Evolutionary conservation across 1,140 invertebrate genomes (phyloP), one percentile per base, ranked within the genome.

Genomic region (Episyrphus balteatus): DNA sequence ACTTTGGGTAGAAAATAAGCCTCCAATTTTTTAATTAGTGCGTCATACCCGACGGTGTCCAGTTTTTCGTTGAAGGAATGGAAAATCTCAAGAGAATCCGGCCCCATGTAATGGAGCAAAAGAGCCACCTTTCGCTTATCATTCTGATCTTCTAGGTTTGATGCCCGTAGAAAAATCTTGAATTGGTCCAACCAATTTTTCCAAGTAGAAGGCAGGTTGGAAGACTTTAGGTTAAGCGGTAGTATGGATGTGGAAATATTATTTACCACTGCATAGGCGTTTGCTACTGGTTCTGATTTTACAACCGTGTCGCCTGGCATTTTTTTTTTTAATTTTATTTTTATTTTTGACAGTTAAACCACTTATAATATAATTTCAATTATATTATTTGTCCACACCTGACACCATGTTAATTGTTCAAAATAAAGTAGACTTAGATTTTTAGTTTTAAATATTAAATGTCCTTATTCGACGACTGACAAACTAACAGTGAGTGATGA

Each of bases 21-120:
- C 34, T 57, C 51, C n/a, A 57, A 54, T 36, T 46, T 49, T 14
- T 40, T 13, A 8, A 56, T 26, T 47, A 54, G 15, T n/a, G 21
- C 34, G 0, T 49, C 37, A 30, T 48, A 48, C 13, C 14, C 34
- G 2, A 54, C 43, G n/a, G 11, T 44, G n/a, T 31, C 42, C 3
- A 42, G 14, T 11, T 49, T 42, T 41, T 38, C 26, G 31, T 50
- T 37, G 44, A 55, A 57, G 8, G 46, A 55, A 42, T 56, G 49
- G 18, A 50, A 51, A 31, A 58, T 47, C 2, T 56, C 51, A 12
- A 52, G 46, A 41, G 45, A 56, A 13, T 55, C 47, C n/a, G 46
- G 36, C 13, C 56, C 54, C 18, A 57, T 37, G 41, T 54, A 26
- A 42, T 57, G 57, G 17, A 57, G 38, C 18, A 59, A 45, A 14